phyloP scores from a whole-genome alignment of 2,888 invertebrate species.

The Dryobotodes eremita region DNA sequence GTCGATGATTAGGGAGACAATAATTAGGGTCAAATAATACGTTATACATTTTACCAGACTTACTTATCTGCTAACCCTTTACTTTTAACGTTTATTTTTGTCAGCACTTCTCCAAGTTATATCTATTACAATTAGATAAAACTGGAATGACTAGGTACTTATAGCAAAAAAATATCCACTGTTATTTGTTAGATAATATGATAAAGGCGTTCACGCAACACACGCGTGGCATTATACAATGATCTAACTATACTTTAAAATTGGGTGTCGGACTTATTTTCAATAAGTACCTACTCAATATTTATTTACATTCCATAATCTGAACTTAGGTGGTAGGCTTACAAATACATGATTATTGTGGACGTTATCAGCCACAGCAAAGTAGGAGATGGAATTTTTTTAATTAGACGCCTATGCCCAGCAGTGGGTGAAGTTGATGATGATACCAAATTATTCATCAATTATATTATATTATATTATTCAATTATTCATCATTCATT shows the following conservation, averaged over 20 bases:
- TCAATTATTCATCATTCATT: too few species aligned
- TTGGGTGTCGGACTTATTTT: not conserved
- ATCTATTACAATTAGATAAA: conserved; percentile 41
- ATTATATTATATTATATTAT: too few species aligned
- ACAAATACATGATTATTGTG: not conserved
- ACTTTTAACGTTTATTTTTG: not conserved
- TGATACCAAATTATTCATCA: not conserved
- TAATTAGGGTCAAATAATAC: too few species aligned
- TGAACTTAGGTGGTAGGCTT: not conserved
- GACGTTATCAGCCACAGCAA: not conserved
- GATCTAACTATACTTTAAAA: not conserved
- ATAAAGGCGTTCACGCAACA: conserved; percentile 34
- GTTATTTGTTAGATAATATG: conserved; percentile 42
- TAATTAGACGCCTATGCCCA: not conserved
- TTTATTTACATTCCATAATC: not conserved
- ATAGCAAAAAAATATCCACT: conserved; percentile 16
- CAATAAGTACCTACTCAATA: not conserved
- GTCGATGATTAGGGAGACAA: too few species aligned
- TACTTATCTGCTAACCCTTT: not conserved
- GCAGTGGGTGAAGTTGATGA: not conserved
- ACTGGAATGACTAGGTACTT: conserved; percentile 16
- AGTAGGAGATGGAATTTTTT: too few species aligned
- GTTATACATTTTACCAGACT: too few species aligned
- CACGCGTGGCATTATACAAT: conserved; percentile 21
- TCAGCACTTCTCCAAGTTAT: conserved; percentile 9